These are phyloP conservation scores for Leucozona laternaria DNA, from an alignment of 2,888 invertebrate species.

Conservation along the genomic window DNA sequence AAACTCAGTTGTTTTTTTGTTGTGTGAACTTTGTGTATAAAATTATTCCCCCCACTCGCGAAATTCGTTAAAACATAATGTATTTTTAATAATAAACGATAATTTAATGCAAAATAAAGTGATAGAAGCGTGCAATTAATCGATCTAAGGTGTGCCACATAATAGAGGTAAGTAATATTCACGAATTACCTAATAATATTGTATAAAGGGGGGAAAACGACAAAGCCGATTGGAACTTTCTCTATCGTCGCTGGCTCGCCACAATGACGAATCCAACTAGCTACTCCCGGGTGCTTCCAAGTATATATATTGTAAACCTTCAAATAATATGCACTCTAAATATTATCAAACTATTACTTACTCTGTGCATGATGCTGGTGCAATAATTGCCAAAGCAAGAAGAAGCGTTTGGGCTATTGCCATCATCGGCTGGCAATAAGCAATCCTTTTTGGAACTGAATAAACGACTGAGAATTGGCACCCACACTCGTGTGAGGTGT, in stretches of 20 bases:
- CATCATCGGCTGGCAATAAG: constrained; percentile 30
- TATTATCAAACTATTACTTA: constrained; percentile 43
- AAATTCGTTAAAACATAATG: constrained; percentile 23
- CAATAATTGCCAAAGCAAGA: constrained; percentile 44
- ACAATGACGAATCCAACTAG: background rate
- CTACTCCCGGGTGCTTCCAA: background rate
- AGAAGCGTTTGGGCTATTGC: constrained; percentile 22
- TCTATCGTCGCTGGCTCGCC: background rate
- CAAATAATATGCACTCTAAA: background rate
- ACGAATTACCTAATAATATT: constrained; percentile 58
- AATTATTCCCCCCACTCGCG: constrained; percentile 27
- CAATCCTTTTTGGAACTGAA: constrained; percentile 10
- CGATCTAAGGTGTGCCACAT: constrained; percentile 55
- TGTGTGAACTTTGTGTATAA: constrained; percentile 42
- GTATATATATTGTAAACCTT: background rate
- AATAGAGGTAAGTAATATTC: constrained; percentile 50
- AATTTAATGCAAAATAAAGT: constrained; percentile 47
- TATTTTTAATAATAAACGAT: constrained; percentile 25
- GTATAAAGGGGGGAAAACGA: background rate
- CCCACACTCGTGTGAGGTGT: constrained; percentile 69
- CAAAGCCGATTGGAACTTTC: constrained; percentile 63
- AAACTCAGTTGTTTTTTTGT: constrained; percentile 53
- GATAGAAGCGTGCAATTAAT: constrained; percentile 51
- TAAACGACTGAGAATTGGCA: constrained; percentile 27
- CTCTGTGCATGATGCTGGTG: constrained; percentile 58